Conservation (phyloP, 2,888 invertebrate genomes). For the Parnassius smintheus region DNA sequence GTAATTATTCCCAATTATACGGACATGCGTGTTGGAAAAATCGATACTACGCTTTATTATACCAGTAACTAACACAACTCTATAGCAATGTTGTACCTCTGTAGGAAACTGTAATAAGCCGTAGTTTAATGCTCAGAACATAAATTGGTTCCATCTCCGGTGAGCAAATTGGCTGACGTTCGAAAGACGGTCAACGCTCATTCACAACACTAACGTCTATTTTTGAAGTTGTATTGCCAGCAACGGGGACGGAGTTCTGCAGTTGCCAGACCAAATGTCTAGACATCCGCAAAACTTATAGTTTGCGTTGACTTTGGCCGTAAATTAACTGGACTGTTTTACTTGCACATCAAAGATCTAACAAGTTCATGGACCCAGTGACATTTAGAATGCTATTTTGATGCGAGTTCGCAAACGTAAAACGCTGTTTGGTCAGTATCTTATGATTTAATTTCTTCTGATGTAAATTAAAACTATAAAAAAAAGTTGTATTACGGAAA, state of each 20-base stretch:
- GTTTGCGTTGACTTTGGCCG: slow-evolving; percentile 43
- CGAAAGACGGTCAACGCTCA: slow-evolving; percentile 35
- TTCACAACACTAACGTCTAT: slow-evolving; percentile 17
- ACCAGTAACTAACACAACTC: not conserved
- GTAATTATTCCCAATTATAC: slow-evolving; percentile 16
- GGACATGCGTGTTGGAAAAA: slow-evolving; percentile 11
- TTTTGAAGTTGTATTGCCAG: slow-evolving; percentile 15
- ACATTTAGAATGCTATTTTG: slow-evolving; percentile 67
- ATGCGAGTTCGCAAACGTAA: slow-evolving; percentile 28
- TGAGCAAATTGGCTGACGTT: slow-evolving; percentile 54
- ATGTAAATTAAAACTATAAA: no score
- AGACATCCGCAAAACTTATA: slow-evolving; percentile 43
- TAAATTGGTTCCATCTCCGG: slow-evolving; percentile 62
- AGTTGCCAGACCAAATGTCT: slow-evolving; percentile 37
- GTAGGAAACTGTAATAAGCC: slow-evolving; percentile 58
- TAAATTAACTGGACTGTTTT: slow-evolving; percentile 53
- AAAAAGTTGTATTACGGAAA: no score
- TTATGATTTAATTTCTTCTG: not conserved
- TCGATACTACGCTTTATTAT: slow-evolving; percentile 15
- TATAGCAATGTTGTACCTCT: slow-evolving; percentile 20
- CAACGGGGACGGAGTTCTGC: slow-evolving; percentile 26
- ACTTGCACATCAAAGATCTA: slow-evolving; percentile 32
- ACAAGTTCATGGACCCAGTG: slow-evolving; percentile 71
- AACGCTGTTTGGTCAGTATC: not conserved
- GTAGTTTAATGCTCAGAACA: slow-evolving; percentile 48